These are phyloP conservation scores for Craniophora ligustri DNA, from an alignment of 2,888 invertebrate genomes.

Conservation along the genomic window DNA sequence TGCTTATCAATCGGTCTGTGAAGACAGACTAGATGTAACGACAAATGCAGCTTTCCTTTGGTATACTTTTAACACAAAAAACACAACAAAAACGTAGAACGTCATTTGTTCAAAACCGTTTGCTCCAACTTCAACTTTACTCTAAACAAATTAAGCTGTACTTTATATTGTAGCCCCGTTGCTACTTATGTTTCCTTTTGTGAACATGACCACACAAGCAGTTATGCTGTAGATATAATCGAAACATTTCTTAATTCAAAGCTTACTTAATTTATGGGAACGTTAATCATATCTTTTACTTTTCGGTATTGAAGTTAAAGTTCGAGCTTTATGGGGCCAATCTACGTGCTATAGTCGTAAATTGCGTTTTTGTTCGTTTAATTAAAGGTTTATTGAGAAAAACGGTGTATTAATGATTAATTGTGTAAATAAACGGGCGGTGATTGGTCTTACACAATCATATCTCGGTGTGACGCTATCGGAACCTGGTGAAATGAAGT, in stretches of 20 bases:
- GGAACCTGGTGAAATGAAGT: not conserved
- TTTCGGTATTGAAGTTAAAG: slow-evolving; percentile 29
- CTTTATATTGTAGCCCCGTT: not conserved
- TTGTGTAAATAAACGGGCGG: slow-evolving; percentile 18
- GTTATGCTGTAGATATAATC: slow-evolving; percentile 40
- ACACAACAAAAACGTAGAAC: not conserved
- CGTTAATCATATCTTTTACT: slow-evolving; percentile 50
- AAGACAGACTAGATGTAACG: slow-evolving; percentile 5
- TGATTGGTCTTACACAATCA: slow-evolving; percentile 27
- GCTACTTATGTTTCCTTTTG: not conserved
- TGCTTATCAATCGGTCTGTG: slow-evolving; percentile 6
- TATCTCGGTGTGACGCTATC: slow-evolving; percentile 20
- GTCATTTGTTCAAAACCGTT: not conserved
- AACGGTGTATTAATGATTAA: slow-evolving; percentile 25
- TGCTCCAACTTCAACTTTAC: slow-evolving; percentile 2
- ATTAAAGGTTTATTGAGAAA: slow-evolving; percentile 32
- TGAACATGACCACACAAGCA: slow-evolving; percentile 5
- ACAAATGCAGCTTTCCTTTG: slow-evolving; percentile 28
- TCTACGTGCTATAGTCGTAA: slow-evolving; percentile 29
- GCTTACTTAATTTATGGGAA: slow-evolving; percentile 45
- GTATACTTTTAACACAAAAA: slow-evolving; percentile 16
- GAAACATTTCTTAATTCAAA: slow-evolving; percentile 52
- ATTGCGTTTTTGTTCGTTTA: slow-evolving; percentile 29
- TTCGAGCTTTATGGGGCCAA: slow-evolving; percentile 48
- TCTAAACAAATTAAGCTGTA: accelerated